Evolutionary conservation across 2,888 invertebrate species (phyloP).

Genomic region (Eristalis arbustorum): DNA sequence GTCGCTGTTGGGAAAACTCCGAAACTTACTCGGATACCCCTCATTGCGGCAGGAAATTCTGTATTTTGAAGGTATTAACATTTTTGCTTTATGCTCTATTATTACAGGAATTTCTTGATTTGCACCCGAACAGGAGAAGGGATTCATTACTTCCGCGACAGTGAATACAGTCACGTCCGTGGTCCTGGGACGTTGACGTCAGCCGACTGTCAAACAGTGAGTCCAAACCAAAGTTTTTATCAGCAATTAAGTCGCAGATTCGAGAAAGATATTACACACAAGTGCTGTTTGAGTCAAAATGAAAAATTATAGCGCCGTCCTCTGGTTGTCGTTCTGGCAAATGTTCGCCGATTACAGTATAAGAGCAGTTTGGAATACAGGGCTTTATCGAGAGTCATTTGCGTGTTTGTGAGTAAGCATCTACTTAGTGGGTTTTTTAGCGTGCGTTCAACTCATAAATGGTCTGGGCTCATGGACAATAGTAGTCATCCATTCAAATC

Average conservation of each 20-base stretch:
- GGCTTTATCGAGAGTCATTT: background rate
- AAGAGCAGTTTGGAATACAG: background rate
- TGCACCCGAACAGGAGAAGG: background rate
- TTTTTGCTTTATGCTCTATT: conserved; percentile 7
- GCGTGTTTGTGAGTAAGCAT: background rate
- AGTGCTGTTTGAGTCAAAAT: background rate
- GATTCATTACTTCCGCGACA: background rate
- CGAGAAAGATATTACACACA: background rate
- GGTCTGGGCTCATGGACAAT: no score
- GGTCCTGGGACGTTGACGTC: background rate
- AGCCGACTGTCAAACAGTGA: background rate
- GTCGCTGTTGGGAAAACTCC: background rate
- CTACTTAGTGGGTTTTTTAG: background rate
- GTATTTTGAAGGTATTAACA: background rate
- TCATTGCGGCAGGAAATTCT: background rate
- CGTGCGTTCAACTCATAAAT: no score
- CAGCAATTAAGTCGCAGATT: background rate
- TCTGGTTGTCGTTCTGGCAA: background rate
- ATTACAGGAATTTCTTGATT: background rate
- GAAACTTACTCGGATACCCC: background rate
- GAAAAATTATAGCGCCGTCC: background rate
- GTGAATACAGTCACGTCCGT: conserved; percentile 12
- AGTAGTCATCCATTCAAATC: background rate
- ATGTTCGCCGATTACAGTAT: background rate
- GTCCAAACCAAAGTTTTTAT: background rate